These are phyloP conservation scores for Harlomillsia oculata DNA, from an alignment of 1,140 invertebrate genomes.

Conservation along the genomic window DNA sequence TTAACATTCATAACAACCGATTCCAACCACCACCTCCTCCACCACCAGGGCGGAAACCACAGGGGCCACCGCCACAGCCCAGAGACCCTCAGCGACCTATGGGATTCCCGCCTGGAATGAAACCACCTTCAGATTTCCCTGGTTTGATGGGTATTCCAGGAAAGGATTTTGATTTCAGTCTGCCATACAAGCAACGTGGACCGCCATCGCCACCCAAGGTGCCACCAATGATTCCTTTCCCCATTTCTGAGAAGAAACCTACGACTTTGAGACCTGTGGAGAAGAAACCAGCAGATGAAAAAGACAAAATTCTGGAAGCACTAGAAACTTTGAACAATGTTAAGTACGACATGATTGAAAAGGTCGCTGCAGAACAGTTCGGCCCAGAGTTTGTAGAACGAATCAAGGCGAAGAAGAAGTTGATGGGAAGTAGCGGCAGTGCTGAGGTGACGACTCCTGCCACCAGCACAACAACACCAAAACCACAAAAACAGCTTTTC, in stretches of 20 bases:
- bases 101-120: neutral
- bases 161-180: neutral
- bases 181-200: neutral
- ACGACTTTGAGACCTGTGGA: neutral
- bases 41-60: conserved; percentile 5
- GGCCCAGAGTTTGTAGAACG: conserved; percentile 15
- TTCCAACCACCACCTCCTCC: conserved; percentile 5
- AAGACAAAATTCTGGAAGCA: conserved; percentile 26
- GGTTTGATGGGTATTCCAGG: neutral
- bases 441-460: neutral
- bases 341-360: conserved; percentile 27
- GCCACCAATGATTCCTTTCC: neutral
- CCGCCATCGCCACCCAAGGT: neutral
- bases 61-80: neutral
- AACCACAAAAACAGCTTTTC: too few species aligned
- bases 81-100: neutral
- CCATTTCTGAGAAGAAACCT: neutral
- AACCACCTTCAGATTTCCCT: neutral
- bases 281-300: conserved; percentile 11
- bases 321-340: conserved; percentile 28
- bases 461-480: conserved; percentile 31
- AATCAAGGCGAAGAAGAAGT: conserved; percentile 17
- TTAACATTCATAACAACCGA: neutral
- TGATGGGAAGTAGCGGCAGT: conserved; percentile 3
- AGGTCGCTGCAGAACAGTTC: conserved; percentile 24